phyloP scores from a whole-genome alignment of 2,888 invertebrate species.

The Chrysolina haemoptera region DNA sequence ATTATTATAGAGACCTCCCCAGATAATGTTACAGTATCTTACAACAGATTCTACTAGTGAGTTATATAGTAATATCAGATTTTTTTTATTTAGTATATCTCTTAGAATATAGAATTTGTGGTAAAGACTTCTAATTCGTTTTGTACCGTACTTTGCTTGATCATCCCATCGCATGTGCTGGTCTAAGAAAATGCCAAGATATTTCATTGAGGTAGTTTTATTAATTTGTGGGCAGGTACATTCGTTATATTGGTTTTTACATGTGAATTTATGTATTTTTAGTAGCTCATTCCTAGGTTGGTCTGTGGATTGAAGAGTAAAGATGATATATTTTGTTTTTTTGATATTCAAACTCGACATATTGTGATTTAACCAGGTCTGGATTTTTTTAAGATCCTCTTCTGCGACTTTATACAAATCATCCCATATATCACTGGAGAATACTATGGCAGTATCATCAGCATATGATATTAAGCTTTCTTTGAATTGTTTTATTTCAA shows the following conservation, averaged over 20 bases:
- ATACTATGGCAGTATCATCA: too few relatives aligned
- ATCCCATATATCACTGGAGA: too few relatives aligned
- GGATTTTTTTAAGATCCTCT: too few relatives aligned
- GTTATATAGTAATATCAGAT: slow-evolving; percentile 11
- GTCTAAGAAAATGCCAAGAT: slow-evolving; percentile 3
- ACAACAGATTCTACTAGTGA: background rate
- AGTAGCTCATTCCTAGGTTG: background rate
- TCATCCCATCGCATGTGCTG: slow-evolving; percentile 19
- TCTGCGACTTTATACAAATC: too few relatives aligned
- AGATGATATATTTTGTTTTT: background rate
- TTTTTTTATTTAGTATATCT: background rate
- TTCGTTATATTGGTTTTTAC: background rate
- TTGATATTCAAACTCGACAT: background rate
- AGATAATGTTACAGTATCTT: background rate
- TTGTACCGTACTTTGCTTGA: slow-evolving; percentile 14
- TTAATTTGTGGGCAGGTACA: too few relatives aligned
- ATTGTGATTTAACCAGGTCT: slow-evolving; percentile 18
- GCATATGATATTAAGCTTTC: too few relatives aligned
- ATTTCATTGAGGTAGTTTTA: background rate
- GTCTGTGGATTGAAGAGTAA: background rate
- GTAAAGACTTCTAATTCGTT: slow-evolving; percentile 17
- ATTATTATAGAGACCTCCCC: background rate
- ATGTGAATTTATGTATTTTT: background rate
- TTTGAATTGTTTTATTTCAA: too few relatives aligned
- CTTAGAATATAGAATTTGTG: slow-evolving; percentile 1